These are phyloP conservation scores for Scopus umbretta DNA, from an alignment of 2,113 vertebrate species.

Conservation along the genomic window DNA sequence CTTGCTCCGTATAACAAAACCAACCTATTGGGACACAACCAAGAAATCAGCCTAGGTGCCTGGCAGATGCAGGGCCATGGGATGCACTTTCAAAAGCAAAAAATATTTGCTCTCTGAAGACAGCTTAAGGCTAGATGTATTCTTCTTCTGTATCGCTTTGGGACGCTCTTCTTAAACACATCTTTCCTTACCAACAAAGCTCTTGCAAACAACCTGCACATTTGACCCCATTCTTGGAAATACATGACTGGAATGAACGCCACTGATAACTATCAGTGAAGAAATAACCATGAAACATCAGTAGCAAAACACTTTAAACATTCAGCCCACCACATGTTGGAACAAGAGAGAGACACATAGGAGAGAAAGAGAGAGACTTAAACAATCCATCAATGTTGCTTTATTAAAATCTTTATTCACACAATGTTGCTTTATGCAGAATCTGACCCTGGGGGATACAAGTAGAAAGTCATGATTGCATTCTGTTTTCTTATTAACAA, in stretches of 20 bases:
- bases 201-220: neutral
- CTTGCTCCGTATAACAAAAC: neutral
- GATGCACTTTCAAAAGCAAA: neutral
- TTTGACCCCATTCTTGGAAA: neutral
- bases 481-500: slow-evolving; percentile 42
- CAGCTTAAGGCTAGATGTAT: neutral
- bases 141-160: neutral
- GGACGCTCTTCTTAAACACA: neutral
- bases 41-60: neutral
- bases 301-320: neutral
- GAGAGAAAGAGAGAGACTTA: neutral
- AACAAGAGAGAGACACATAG: neutral
- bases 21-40: neutral
- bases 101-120: neutral
- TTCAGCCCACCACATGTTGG: neutral
- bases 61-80: neutral
- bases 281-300: neutral
- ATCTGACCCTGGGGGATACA: slow-evolving; percentile 53
- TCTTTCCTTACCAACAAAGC: neutral
- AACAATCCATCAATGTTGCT: slow-evolving; percentile 17
- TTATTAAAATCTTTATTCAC: slow-evolving; percentile 79
- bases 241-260: neutral
- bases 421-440: slow-evolving; percentile 59
- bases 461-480: slow-evolving; percentile 34
- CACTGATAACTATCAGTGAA: neutral